These are phyloP conservation scores for Varroa destructor DNA, from an alignment of 1,140 invertebrate genomes.

Conservation along the genomic window DNA sequence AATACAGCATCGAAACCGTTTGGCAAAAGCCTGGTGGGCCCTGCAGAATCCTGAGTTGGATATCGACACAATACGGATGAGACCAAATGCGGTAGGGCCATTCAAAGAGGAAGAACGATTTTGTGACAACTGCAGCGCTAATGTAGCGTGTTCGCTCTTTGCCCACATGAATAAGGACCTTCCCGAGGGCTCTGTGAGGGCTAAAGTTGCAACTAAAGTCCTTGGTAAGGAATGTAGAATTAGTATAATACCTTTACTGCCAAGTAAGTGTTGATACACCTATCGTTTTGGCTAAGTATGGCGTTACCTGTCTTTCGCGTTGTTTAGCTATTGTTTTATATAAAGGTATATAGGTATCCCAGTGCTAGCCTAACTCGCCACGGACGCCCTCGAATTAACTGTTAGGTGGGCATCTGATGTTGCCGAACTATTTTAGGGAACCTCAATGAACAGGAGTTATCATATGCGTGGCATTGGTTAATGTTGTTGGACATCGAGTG, in stretches of 20 bases:
- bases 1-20: conserved; percentile 1
- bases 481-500: conserved; percentile 6
- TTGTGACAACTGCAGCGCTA: neutral
- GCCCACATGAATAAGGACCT: conserved; percentile 9
- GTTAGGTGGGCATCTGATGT: too few species aligned
- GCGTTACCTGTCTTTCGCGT: too few species aligned
- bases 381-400: too few species aligned
- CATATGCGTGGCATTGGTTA: conserved; percentile 7
- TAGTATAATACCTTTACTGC: neutral
- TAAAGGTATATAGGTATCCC: too few species aligned
- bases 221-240: neutral
- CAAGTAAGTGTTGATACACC: too few species aligned
- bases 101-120: conserved; percentile 16
- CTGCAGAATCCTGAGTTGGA: neutral
- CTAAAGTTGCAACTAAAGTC: neutral
- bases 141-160: conserved; percentile 1
- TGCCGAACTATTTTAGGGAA: neutral
- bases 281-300: too few species aligned
- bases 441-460: neutral
- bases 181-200: neutral
- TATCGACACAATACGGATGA: neutral
- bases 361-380: too few species aligned
- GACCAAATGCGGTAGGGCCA: neutral
- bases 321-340: too few species aligned
- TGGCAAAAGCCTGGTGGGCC: neutral